These are phyloP conservation scores for Drosophila mimica DNA, from an alignment of 2,888 invertebrate genomes.

Conservation along the genomic window DNA sequence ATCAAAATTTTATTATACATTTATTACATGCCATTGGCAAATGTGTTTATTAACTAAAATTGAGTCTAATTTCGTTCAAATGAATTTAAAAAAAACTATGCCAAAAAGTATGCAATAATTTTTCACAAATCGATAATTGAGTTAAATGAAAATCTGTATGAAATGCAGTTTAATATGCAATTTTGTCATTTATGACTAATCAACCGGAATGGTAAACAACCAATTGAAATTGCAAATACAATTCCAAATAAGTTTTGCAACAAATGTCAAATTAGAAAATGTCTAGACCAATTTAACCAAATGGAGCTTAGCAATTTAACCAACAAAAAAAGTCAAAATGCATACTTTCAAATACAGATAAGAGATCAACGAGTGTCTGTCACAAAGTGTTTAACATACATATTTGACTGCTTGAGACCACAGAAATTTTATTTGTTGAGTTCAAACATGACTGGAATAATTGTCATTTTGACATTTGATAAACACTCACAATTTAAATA, in stretches of 20 bases:
- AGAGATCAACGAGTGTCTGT: constrained; percentile 8
- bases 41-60: constrained; percentile 29
- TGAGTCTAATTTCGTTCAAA: not conserved
- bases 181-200: constrained; percentile 14
- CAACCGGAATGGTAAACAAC: constrained; percentile 1
- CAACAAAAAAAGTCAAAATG: constrained; percentile 31
- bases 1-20: not conserved
- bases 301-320: constrained; percentile 30
- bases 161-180: constrained; percentile 9
- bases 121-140: constrained; percentile 4
- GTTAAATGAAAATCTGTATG: not conserved
- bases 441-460: constrained; percentile 65
- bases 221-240: constrained; percentile 4
- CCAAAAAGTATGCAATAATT: constrained; percentile 20
- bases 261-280: constrained; percentile 29
- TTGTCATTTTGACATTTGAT: constrained; percentile 74
- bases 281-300: constrained; percentile 69
- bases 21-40: not conserved
- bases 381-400: constrained; percentile 20
- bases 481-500: constrained; percentile 67
- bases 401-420: constrained; percentile 33
- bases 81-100: constrained; percentile 16
- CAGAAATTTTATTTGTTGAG: constrained; percentile 39
- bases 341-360: constrained; percentile 22
- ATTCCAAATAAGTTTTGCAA: constrained; percentile 11